Evolutionary conservation across 37 sponge, comb jelly and placozoan genomes (phyloP), one percentile per base, ranked within the genome.

Genomic region (Petrosia ficiformis): DNA sequence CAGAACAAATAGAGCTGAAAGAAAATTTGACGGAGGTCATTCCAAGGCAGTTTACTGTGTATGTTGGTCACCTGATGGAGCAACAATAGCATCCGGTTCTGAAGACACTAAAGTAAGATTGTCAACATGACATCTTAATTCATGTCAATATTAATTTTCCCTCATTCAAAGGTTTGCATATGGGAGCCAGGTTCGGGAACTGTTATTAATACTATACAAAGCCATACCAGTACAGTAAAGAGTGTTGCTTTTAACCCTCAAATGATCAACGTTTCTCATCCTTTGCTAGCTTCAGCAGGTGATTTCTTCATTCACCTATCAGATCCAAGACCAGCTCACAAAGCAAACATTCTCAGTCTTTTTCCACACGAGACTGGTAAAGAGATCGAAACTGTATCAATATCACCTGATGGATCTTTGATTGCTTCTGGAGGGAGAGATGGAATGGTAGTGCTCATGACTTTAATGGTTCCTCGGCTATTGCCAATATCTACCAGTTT

Each of bases 381-480:
- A 78, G 94, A 93, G 65, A 83, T 93, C 3, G 94, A 93, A 54
- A 58, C 79, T 1, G 90, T 93, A 4, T 61, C 71, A 5, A 82
- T 93, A 31, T 88, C 94, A 61, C 94, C 90, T 1, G 94, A 93
- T 74, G 86, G 89, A 14, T 80, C 88, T 22, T 60, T 89, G 29
- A 59, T 93, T 32, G 89, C 86, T 5, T 81, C 94, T 31, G 94
- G 94, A 16, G 94, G 86, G 22, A 60, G 94, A 48, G 94, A 93
- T 72, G 85, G 85, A 33, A 38, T 74, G 11, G 42, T 93, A n/a
- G 86, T 86, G 0, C 70, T 93, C 34, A 82, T 81, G 57, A 86
- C 77, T 6, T 65, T 91, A 26, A 67, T 73, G n/a, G 76, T 83
- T 11, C 86, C 90, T 6, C 52, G 79, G 5, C 21, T 83, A 16